Percentiles rank a stretch among this genome's conserved stretches.
Conservation (phyloP, 2,113 vertebrate genomes). For the Aphyosemion australe region DNA sequence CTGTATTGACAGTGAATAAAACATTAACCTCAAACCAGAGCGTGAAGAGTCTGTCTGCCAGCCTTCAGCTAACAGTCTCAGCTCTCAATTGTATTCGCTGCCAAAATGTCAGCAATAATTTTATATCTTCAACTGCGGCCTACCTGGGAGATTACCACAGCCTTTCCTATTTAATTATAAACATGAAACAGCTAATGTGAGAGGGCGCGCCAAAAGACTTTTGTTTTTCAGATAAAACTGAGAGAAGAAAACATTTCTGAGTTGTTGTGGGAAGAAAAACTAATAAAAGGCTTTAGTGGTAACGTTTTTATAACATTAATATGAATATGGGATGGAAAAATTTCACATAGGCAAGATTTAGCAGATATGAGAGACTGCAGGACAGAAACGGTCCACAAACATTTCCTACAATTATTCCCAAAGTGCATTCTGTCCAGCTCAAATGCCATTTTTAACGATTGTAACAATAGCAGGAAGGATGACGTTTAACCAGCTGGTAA, state of each 20-base stretch:
- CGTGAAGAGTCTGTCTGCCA: constrained; percentile 19
- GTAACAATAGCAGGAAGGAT: constrained; percentile 8
- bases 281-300: no score
- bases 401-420: constrained; percentile 32
- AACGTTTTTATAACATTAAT: constrained; percentile 9
- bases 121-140: constrained; percentile 41
- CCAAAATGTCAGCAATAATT: constrained; percentile 71
- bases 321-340: constrained; percentile 23
- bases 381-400: constrained; percentile 35
- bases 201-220: constrained; percentile 21
- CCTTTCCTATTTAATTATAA: constrained; percentile 25
- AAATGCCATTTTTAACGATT: constrained; percentile 12
- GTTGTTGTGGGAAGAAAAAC: no score
- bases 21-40: constrained; percentile 47
- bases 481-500: background rate
- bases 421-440: constrained; percentile 41
- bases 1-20: constrained; percentile 64
- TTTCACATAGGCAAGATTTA: constrained; percentile 30
- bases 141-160: constrained; percentile 47
- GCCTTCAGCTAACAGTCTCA: constrained; percentile 30
- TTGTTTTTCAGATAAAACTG: constrained; percentile 16
- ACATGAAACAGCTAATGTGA: constrained; percentile 17
- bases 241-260: constrained; percentile 14
- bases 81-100: constrained; percentile 48
- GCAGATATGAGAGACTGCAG: constrained; percentile 6